Conservation (phyloP, 2,888 invertebrate species). For the Melitaea athalia region DNA sequence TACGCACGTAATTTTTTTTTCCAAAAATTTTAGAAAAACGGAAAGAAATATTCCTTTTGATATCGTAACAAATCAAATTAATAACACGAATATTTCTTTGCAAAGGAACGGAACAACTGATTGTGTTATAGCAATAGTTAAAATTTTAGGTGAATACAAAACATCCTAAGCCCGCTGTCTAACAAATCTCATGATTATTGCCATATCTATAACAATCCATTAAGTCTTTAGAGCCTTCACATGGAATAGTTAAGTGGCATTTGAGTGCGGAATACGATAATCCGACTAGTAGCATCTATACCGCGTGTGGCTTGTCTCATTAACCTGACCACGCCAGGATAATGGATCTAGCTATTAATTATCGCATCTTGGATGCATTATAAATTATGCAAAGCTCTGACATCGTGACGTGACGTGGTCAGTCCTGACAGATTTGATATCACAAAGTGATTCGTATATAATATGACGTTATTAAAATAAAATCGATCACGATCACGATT, state of each 20-base stretch:
- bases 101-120: no score
- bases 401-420: conserved; percentile 8
- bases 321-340: neutral
- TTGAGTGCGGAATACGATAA: conserved; percentile 4
- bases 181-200: neutral
- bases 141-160: neutral
- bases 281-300: neutral
- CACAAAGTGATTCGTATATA: conserved; percentile 6
- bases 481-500: no score
- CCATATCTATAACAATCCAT: neutral
- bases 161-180: neutral
- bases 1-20: no score
- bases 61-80: no score
- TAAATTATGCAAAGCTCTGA: conserved; percentile 6
- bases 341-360: conserved; percentile 15
- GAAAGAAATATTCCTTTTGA: no score
- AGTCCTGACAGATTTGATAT: neutral
- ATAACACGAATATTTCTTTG: no score
- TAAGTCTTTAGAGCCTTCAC: neutral
- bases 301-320: conserved; percentile 18
- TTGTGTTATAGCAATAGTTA: no score
- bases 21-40: no score
- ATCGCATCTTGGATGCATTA: neutral
- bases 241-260: conserved; percentile 8
- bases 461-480: no score